Evolutionary conservation across 2,113 vertebrate species (phyloP), one percentile per base, ranked within the genome.

Genomic region (Megaleporinus macrocephalus): DNA sequence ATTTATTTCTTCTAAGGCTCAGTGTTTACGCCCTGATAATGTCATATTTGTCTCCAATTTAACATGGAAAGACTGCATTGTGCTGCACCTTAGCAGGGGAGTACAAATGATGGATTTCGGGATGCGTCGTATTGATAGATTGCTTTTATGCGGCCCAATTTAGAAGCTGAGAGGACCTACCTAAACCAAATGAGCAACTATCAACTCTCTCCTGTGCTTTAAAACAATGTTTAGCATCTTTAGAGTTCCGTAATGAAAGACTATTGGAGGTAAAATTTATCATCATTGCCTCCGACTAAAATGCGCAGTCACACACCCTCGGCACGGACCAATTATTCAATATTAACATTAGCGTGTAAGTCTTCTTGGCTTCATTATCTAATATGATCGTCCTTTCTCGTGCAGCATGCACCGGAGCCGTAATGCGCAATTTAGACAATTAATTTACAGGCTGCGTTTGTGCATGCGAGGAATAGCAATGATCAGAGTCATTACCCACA

Each of bases 391-490:
- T 69, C 75, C 65, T 79, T 84, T 69, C 53, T 33, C 36, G 71
- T 73, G 63, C 27, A 47, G 73, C 70, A 75, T 85, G 68, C 74
- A 65, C 75, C 33, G 29, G 53, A 88, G 66, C 55, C 47, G 82
- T 85, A 70, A 84, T 83, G 77, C 73, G 76, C 47, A 87, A 84
- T 87, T 84, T 83, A 61, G 68, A 77, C 78, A 80, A 78, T 78
- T 9, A 84, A 68, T 84, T 88, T 41, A 55, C 85, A 75, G 15
- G 33, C 44, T 61, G 44, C 51, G 78, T 73, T 16, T 73, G 82
- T 55, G 69, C 82, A 83, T 86, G 89, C 84, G 61, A 84, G 79
- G 88, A 92, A 92, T 91, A 82, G 84, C 87, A 91, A 90, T 89
- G 66, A 80, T 87, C 84, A 66, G 77, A 59, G 76, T 78, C 81